These are phyloP conservation scores for Drepanosiphum platanoidis DNA, from an alignment of 2,888 invertebrate species.

Conservation along the genomic window DNA sequence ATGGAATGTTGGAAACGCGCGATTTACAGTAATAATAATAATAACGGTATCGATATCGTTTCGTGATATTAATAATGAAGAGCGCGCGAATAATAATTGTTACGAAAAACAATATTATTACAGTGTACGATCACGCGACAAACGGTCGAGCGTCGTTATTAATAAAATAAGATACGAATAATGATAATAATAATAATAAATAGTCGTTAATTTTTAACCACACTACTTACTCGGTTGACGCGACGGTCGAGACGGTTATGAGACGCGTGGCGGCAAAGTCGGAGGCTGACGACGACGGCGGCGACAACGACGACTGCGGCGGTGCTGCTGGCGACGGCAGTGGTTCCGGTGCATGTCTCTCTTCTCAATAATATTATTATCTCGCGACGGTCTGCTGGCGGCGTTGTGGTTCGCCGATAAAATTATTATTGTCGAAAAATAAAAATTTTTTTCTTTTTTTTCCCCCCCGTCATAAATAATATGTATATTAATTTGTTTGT, in stretches of 20 bases:
- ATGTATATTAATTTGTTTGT: neutral
- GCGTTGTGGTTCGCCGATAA: no score
- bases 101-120: neutral
- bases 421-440: no score
- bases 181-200: no score
- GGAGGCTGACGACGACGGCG: neutral
- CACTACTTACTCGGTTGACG: constrained; percentile 7
- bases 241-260: neutral
- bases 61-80: neutral
- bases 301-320: neutral
- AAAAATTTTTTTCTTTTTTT: neutral
- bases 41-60: neutral
- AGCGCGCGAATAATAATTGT: neutral
- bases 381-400: no score
- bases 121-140: neutral
- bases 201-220: no score
- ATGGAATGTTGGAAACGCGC: neutral
- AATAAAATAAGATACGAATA: no score
- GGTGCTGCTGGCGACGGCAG: neutral
- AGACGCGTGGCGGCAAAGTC: neutral
- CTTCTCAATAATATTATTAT: neutral
- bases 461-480: neutral
- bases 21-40: neutral
- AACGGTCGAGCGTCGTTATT: no score
- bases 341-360: neutral